These are phyloP conservation scores for Amaurobius ferox DNA, from an alignment of 2,888 invertebrate genomes.

Conservation along the genomic window DNA sequence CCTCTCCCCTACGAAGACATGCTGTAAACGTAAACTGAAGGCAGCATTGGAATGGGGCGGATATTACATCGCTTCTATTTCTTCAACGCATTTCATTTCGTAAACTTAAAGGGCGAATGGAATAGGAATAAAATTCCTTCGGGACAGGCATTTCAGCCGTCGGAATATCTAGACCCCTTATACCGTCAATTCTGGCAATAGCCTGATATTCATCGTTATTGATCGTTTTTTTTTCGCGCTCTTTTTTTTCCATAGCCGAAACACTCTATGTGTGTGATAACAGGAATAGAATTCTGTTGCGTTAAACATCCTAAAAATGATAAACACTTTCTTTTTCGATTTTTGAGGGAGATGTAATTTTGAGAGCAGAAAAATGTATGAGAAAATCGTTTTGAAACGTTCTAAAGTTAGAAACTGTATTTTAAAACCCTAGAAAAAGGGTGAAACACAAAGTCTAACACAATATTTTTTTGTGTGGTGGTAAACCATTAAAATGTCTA, in stretches of 20 bases:
- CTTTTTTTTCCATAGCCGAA: conserved; percentile 17
- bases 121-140: conserved; percentile 33
- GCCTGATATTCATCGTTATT: conserved; percentile 55
- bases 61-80: conserved; percentile 50
- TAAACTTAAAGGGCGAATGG: conserved; percentile 45
- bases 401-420: too few species aligned
- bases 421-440: too few species aligned
- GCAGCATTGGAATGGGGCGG: conserved; percentile 21
- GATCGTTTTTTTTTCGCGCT: conserved; percentile 32
- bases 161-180: conserved; percentile 25
- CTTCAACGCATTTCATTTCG: conserved; percentile 61
- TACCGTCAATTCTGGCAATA: conserved; percentile 23
- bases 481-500: too few species aligned
- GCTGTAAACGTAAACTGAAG: conserved; percentile 33
- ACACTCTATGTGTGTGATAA: too few species aligned
- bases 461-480: too few species aligned
- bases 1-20: background rate
- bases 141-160: conserved; percentile 36
- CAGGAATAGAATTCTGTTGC: too few species aligned
- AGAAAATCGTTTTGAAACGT: too few species aligned
- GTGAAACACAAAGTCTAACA: too few species aligned
- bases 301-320: too few species aligned
- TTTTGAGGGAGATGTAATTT: too few species aligned
- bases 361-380: too few species aligned
- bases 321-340: too few species aligned